Base-by-base conservation (phyloP, 92 coral and sea anemone species). In the Umimayanthus kanabou region DNA sequence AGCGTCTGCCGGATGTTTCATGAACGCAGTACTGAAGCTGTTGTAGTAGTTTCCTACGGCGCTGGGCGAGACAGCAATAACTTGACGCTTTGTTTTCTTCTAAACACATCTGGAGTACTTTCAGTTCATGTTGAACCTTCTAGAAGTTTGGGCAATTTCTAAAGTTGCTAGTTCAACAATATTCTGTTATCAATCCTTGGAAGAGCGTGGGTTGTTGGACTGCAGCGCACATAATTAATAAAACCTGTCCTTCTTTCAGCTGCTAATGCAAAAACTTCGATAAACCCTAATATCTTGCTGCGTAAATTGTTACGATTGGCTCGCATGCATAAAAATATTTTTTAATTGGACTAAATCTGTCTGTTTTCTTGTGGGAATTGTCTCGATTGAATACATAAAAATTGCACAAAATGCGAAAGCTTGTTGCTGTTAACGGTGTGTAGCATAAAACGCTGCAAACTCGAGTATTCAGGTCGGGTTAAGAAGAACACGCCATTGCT, bases 341-440 rank as follows among this genome's bases (percentile, higher is more conserved):
- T 78, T 26, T 28, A 78, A 78, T 78, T 78, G 82, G 82, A 18
- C 37, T 22, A 45, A 49, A 43, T 78, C 33, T 76, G 26, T 39
- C 82, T 49, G 82, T 50, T 78, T 78, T 15, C 53, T 39, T 39
- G 50, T 37, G 28, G 79, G 79, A 40, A 75, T 40, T 10, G 15
- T 40, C 30, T 75, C 79, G 16, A 39, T 75, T 20, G 25, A 39
- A 43, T 40, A 39, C 29, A 39, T 39, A 15, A 75, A 15, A 20
- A 23, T 37, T 75, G 30, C 47, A 75, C 49, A 20, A 22, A 40
- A 40, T 10, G 26, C 29, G n/a, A 74, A 43, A 74, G 28, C 25
- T 25, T 43, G 28, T n/a, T 26, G 49, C 79, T 18, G 11, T 39
- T 75, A 75, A 23, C 47, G 42, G 42, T 43, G 23, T 75, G 10